Percentiles rank a stretch among this genome's conserved stretches.
phyloP scores from a whole-genome alignment of 1,140 invertebrate genomes.

The Cydia splendana region DNA sequence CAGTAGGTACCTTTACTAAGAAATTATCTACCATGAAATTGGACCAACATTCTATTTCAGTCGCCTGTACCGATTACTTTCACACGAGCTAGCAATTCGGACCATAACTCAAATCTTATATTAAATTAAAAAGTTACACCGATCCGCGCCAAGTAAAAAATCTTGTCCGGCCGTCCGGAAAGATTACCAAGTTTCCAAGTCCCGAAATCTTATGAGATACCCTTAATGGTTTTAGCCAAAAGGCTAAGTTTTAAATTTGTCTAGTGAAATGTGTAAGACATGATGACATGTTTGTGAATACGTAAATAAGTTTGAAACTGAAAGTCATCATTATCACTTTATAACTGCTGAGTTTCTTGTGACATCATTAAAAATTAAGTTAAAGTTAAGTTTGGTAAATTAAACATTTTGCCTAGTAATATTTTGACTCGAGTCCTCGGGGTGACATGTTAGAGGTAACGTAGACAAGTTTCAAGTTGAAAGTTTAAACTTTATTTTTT shows the following conservation, averaged over 20 bases:
- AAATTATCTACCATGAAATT: conserved; percentile 14
- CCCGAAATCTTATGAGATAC: conserved; percentile 30
- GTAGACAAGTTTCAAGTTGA: too few relatives aligned
- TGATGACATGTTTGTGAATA: not conserved
- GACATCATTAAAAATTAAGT: too few relatives aligned
- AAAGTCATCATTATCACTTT: not conserved
- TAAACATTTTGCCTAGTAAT: too few relatives aligned
- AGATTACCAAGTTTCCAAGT: conserved; percentile 35
- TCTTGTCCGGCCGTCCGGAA: conserved; percentile 32
- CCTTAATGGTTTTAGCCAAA: conserved; percentile 18
- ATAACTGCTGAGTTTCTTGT: not conserved
- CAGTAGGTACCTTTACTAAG: not conserved
- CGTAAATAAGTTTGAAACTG: not conserved
- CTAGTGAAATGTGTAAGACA: not conserved
- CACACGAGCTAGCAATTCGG: not conserved
- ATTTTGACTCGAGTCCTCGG: too few relatives aligned
- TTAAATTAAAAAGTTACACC: conserved; percentile 35
- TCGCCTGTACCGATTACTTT: conserved; percentile 1
- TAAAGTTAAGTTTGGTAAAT: too few relatives aligned
- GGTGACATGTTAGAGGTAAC: too few relatives aligned
- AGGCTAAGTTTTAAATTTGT: conserved; percentile 16
- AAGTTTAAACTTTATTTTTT: too few relatives aligned
- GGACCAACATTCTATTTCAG: not conserved
- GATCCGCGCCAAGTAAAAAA: conserved; percentile 24
- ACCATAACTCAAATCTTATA: conserved; percentile 33